Evolutionary conservation across 2,797 vertebrate genomes (phyloP), one percentile per base, ranked within the genome.

Genomic region (Fratercula arctica): DNA sequence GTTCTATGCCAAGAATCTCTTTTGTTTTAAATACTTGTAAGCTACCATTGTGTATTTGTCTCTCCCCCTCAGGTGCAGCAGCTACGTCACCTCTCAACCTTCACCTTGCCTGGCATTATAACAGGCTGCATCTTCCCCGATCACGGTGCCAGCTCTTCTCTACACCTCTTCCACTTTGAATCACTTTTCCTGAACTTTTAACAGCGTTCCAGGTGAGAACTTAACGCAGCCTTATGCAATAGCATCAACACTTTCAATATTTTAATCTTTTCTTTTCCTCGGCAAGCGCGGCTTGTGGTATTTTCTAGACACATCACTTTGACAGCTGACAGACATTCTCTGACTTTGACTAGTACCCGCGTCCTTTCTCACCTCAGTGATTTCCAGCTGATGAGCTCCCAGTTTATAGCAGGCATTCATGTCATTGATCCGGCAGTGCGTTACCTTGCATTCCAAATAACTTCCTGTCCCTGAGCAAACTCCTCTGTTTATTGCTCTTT

Each of bases 341-440:
- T 86, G 16, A 23, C 72, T 92, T 72, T 37, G n/a, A 57, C 41
- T 87, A 29, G 82, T 93, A 66, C 61, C 91, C 87, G 64, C 9
- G 10, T 96, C 95, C 96, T 93, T 93, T 83, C 95, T 93, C 96
- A 85, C 75, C 91, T 91, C 92, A 88, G 79, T 69, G 79, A 54
- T 92, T 95, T 86, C 87, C 91, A 93, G 0, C 63, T 92, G 92
- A 87, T 83, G 95, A 96, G 86, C 84, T 95, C 87, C 81, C 69
- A 24, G 78, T 84, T 85, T 83, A 93, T 60, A 95, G 89, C 95
- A 88, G 85, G 41, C 81, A 31, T 77, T 91, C 37, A 13, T 83
- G 92, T 61, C 94, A 87, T 48, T 75, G 95, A 89, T 95, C 75
- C 73, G 48, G 64, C 68, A 50, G 56, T 1, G 56, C 2, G 0